Evolutionary conservation across 2,113 vertebrate genomes (phyloP), one percentile per base, ranked within the genome.

Genomic region (Hydropotes inermis): DNA sequence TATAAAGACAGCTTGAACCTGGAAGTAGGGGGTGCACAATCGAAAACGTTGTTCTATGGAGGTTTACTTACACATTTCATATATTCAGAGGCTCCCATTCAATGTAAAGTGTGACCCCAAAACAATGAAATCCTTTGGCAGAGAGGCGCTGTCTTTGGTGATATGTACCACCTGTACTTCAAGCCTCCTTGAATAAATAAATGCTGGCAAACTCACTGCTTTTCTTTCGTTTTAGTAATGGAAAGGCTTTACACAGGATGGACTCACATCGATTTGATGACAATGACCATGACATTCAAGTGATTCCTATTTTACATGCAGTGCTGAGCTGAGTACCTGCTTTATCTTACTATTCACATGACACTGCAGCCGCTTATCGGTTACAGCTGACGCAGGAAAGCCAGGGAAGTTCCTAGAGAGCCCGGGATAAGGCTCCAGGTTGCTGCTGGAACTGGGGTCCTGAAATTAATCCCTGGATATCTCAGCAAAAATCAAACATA

Each of bases 221-320:
- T 91, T 67, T 9, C 82, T 85, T 96, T 87, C 91, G 45, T 96
- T 90, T 97, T 78, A 91, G 55, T 83, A 85, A 95, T 67, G 79
- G 57, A 52, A 94, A 94, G 76, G 27, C 88, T 97, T 92, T 64
- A 36, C 45, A 81, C 11, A 52, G 60, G 67, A 95, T 17, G 23
- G 54, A 89, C 82, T 61, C 78, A 30, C 30, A 55, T 87, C 5
- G 1, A 88, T 95, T 76, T 70, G 79, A 89, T 94, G 88, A 96
- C 90, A 54, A 79, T 54, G 93, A 78, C 76, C 47, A 7, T 88
- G 91, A 97, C 88, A 91, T 94, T 97, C 78, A 67, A 96, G 96
- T n/a, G 87, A 84, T 50, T 96, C 78, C 83, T 93, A 33, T 58
- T 96, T 96, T 57, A 87, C 47, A 89, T 39, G 79, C 50, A 5